Evolutionary conservation across 2,888 invertebrate genomes (phyloP).

Genomic region (Eupelmus urozonus): DNA sequence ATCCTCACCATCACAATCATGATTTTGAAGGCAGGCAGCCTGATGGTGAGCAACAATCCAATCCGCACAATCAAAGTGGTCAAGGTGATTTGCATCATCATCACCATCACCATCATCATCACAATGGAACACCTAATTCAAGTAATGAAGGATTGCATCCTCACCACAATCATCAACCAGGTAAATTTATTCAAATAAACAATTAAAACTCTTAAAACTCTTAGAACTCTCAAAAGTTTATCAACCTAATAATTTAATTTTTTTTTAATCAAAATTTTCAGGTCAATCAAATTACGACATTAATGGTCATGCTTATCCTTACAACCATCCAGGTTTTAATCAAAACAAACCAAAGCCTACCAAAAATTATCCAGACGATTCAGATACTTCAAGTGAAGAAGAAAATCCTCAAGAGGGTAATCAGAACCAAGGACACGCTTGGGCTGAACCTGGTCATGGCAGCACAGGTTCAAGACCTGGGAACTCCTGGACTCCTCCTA

Average conservation of each 20-base stretch:
- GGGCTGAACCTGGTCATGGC: not conserved
- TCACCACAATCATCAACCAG: constrained; percentile 20
- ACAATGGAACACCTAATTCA: constrained; percentile 11
- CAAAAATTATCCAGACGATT: not conserved
- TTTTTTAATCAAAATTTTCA: not conserved
- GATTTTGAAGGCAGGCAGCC: not conserved
- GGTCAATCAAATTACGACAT: constrained; percentile 5
- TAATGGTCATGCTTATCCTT: constrained; percentile 48
- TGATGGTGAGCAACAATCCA: not conserved
- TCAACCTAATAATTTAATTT: not conserved
- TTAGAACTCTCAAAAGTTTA: no score
- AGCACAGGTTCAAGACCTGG: not conserved
- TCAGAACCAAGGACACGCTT: constrained; percentile 23
- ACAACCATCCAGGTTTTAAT: constrained; percentile 7
- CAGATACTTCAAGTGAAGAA: not conserved
- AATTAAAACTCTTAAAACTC: no score
- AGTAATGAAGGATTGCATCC: not conserved
- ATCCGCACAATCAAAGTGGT: constrained; percentile 5
- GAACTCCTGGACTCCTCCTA: not conserved
- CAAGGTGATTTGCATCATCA: not conserved
- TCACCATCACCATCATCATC: constrained; percentile 25
- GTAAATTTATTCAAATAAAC: not conserved
- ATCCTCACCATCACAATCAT: constrained; percentile 28
- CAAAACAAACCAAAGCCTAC: not conserved
- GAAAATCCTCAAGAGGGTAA: not conserved